Percentiles rank a stretch among this genome's conserved stretches.
Conservation (phyloP, 1,140 invertebrate species). For the Armadillidium nasatum region DNA sequence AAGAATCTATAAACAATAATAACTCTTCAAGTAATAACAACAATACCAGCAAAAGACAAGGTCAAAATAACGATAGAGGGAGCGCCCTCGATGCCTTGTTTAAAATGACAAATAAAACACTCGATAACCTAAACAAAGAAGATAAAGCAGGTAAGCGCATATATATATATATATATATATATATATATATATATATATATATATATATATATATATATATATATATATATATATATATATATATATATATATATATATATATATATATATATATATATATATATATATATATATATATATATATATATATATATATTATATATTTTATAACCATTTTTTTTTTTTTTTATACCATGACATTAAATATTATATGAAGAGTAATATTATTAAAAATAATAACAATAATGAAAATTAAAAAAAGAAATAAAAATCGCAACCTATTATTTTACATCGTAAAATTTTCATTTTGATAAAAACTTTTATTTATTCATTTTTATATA, state of each 20-base stretch:
- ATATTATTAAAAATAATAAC: neutral
- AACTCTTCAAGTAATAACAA: neutral
- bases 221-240: neutral
- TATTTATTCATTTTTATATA: neutral
- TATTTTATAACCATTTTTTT: neutral
- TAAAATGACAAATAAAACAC: constrained; percentile 55
- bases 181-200: neutral
- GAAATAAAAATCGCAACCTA: neutral
- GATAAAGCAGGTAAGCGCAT: constrained; percentile 31
- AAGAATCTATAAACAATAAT: neutral
- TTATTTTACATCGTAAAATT: neutral
- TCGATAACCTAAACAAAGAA: constrained; percentile 52
- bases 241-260: constrained; percentile 4
- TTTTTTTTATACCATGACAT: neutral
- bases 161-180: neutral
- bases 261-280: constrained; percentile 11
- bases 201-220: constrained; percentile 8
- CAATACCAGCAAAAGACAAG: neutral
- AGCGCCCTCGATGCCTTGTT: constrained; percentile 52
- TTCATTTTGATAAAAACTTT: neutral
- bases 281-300: constrained; percentile 11
- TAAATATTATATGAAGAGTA: neutral
- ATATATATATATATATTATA: constrained; percentile 15
- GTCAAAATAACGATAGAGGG: constrained; percentile 21
- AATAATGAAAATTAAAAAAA: neutral